A percentile compares a stretch with the other conserved stretches of the same genome.
These are phyloP conservation scores for Enteromius mattozi DNA, from an alignment of 2,797 vertebrate species.

Conservation along the genomic window DNA sequence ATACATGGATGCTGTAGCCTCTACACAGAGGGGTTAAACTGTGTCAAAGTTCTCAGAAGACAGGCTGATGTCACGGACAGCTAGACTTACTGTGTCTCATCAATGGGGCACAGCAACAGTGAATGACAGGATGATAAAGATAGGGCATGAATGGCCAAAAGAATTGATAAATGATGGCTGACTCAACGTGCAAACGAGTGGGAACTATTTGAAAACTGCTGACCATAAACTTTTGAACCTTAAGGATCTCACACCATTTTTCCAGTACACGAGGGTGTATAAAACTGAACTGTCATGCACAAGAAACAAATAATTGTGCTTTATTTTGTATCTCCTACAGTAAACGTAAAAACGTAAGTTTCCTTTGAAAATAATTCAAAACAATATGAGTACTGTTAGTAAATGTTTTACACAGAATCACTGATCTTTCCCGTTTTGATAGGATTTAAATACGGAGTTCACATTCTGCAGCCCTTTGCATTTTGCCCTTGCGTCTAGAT, in stretches of 20 bases:
- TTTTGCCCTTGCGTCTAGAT: background rate
- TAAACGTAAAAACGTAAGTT: background rate
- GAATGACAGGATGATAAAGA: constrained; percentile 58
- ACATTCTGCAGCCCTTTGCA: background rate
- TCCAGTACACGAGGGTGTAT: background rate
- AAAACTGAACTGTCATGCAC: background rate
- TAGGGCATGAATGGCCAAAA: constrained; percentile 36
- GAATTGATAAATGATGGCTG: constrained; percentile 47
- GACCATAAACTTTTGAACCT: constrained; percentile 36
- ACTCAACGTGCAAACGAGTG: constrained; percentile 23
- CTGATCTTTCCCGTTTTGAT: background rate
- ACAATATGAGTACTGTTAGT: background rate
- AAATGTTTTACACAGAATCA: background rate
- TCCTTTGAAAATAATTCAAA: background rate
- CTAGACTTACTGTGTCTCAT: constrained; percentile 46
- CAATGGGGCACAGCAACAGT: constrained; percentile 31
- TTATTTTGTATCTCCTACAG: background rate
- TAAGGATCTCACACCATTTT: constrained; percentile 6
- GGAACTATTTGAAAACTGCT: constrained; percentile 37
- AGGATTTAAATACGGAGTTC: background rate
- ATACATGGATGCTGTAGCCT: constrained; percentile 42
- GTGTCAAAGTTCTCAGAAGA: constrained; percentile 53
- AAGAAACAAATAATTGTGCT: background rate
- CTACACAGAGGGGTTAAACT: constrained; percentile 48
- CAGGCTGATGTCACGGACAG: constrained; percentile 41